Evolutionary conservation across 2,888 invertebrate species (phyloP).

Genomic region (Platycnemis pennipes): DNA sequence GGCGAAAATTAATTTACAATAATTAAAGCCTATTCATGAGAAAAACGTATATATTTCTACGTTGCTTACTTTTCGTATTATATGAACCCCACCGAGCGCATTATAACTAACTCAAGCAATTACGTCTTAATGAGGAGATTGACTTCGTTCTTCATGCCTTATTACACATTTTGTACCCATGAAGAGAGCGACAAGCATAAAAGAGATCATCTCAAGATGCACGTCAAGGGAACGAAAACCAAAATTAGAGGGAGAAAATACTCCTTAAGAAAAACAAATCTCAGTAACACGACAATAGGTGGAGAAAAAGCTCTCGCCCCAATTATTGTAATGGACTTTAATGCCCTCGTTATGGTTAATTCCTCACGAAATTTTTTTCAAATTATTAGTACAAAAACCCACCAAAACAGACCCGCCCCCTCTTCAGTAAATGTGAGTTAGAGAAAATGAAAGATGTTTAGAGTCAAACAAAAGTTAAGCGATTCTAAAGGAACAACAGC

Average conservation of each 20-base stretch:
- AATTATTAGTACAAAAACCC: neutral
- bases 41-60: neutral
- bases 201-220: slow-evolving; percentile 41
- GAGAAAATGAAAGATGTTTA: slow-evolving; percentile 17
- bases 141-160: slow-evolving; percentile 33
- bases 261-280: slow-evolving; percentile 44
- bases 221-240: slow-evolving; percentile 42
- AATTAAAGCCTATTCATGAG: neutral
- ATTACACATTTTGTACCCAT: slow-evolving; percentile 37
- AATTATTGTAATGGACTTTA: slow-evolving; percentile 65
- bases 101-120: slow-evolving; percentile 66
- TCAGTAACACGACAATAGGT: slow-evolving; percentile 32
- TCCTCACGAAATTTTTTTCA: slow-evolving; percentile 37
- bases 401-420: slow-evolving; percentile 45
- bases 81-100: slow-evolving; percentile 38
- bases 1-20: neutral
- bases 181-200: neutral
- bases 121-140: slow-evolving; percentile 59
- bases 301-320: slow-evolving; percentile 61
- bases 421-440: neutral
- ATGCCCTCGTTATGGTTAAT: slow-evolving; percentile 59
- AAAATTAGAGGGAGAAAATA: slow-evolving; percentile 7
- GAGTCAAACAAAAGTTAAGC: slow-evolving; percentile 21
- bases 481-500: slow-evolving; percentile 49
- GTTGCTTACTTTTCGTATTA: slow-evolving; percentile 28